phyloP scores from a whole-genome alignment of 2,797 vertebrate species.

The Lacerta bilineata region DNA sequence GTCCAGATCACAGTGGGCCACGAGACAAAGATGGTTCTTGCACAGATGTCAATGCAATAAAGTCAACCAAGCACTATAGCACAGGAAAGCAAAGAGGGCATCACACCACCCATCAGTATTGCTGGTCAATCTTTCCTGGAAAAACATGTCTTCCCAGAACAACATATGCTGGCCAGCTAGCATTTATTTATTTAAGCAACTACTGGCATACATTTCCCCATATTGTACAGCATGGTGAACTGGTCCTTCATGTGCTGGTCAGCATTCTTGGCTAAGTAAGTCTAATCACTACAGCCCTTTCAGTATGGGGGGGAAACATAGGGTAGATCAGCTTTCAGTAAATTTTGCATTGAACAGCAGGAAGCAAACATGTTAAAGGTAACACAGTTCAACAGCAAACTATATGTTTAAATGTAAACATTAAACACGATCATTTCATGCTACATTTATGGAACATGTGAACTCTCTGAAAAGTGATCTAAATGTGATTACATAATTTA shows the following conservation, averaged over 20 bases:
- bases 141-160: not conserved
- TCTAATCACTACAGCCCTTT: not conserved
- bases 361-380: slow-evolving; percentile 24
- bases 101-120: not conserved
- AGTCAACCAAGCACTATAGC: not conserved
- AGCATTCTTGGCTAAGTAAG: not conserved
- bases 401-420: slow-evolving; percentile 27
- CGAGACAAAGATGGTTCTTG: not conserved
- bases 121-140: not conserved
- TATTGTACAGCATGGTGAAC: fast-evolving
- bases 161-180: not conserved
- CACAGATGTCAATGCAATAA: slow-evolving; percentile 1
- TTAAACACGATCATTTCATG: not conserved
- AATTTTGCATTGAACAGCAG: not conserved
- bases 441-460: slow-evolving; percentile 36
- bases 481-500: not conserved
- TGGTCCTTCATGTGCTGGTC: not conserved
- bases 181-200: not conserved
- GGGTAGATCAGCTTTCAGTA: not conserved
- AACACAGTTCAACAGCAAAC: slow-evolving; percentile 12
- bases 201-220: not conserved
- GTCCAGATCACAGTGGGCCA: not conserved
- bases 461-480: not conserved
- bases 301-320: not conserved
- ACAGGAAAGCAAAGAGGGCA: not conserved